Evolutionary conservation across 2,797 vertebrate genomes (phyloP), one percentile per base, ranked within the genome.

Genomic region (Sebastes minor): DNA sequence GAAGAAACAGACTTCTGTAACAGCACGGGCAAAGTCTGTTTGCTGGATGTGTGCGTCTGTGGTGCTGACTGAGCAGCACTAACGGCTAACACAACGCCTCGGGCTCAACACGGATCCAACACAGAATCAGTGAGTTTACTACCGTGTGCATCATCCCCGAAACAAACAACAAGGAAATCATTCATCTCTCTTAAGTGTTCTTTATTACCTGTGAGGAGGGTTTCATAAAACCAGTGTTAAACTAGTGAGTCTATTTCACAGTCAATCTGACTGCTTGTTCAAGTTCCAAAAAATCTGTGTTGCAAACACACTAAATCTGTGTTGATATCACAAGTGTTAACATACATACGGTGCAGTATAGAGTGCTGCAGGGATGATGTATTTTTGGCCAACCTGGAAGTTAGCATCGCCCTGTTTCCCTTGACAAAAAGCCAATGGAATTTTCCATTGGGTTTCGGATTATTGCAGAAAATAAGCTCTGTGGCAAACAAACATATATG

Each of bases 171-270:
- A 23, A 78, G 23, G 20, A 76, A 46, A 25, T 64, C 71, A 13
- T 72, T 71, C 2, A 49, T 89, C 76, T 80, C 60, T 85, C 67
- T 76, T 23, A 61, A 78, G 82, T 84, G 76, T 79, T 86, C 71
- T 94, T 95, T 94, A 93, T 93, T 91, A 76, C 33, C 74, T 74
- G 79, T 59, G 74, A 88, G 68, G 72, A 75, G 55, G 67, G 30
- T 46, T 86, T 85, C 60, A 74, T 79, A 68, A 88, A 90, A 86
- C 67, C 61, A 75, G 64, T 68, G 84, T 66, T 74, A 81, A 86
- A 85, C 68, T 55, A 52, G 42, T 38, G 68, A 66, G 30, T 82
- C 49, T 53, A 7, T 71, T 70, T 71, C 75, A 69, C 72, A 78
- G 73, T 80, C 49, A 4, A 8, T 56, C 5, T 1, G 56, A 67